A percentile compares a stretch with the other conserved stretches of the same genome.
Conservation (phyloP, 2,888 invertebrate genomes). For the Parnassius orleans region DNA sequence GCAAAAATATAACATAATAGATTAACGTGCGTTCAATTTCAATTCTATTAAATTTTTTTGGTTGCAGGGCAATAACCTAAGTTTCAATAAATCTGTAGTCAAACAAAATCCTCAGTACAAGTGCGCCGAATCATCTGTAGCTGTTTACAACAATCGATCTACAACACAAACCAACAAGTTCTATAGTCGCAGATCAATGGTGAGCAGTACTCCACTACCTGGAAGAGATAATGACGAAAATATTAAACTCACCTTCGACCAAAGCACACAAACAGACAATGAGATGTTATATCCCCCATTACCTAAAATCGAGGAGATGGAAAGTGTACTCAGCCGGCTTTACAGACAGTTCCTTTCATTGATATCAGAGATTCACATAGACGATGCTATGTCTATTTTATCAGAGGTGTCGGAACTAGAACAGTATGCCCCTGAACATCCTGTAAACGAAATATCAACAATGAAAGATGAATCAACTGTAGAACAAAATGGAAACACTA, state of each 20-base stretch:
- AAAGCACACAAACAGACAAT: slow-evolving; percentile 52
- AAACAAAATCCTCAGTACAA: slow-evolving; percentile 27
- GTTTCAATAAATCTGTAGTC: slow-evolving; percentile 28
- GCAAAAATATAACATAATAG: no score
- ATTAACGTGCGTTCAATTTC: background rate
- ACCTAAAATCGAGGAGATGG: slow-evolving; percentile 45
- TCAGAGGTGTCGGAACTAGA: slow-evolving; percentile 26
- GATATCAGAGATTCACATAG: slow-evolving; percentile 34
- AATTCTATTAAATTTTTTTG: background rate
- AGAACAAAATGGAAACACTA: slow-evolving; percentile 27
- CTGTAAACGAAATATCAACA: slow-evolving; percentile 6
- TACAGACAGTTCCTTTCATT: slow-evolving; percentile 43
- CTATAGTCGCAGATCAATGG: slow-evolving; percentile 34
- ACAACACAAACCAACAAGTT: slow-evolving; percentile 13
- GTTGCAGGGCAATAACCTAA: slow-evolving; percentile 29
- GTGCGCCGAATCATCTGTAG: slow-evolving; percentile 22
- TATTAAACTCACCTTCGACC: slow-evolving; percentile 41
- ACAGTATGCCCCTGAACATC: slow-evolving; percentile 2
- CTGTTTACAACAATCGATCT: slow-evolving; percentile 25
- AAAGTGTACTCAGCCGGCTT: slow-evolving; percentile 41
- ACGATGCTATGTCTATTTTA: slow-evolving; percentile 25
- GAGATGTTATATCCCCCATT: slow-evolving; percentile 29
- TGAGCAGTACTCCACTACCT: slow-evolving; percentile 50
- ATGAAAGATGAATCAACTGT: slow-evolving; percentile 22
- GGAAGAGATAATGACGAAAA: slow-evolving; percentile 28